These are phyloP conservation scores for Limanda limanda DNA, from an alignment of 2,113 vertebrate species.

Conservation along the genomic window DNA sequence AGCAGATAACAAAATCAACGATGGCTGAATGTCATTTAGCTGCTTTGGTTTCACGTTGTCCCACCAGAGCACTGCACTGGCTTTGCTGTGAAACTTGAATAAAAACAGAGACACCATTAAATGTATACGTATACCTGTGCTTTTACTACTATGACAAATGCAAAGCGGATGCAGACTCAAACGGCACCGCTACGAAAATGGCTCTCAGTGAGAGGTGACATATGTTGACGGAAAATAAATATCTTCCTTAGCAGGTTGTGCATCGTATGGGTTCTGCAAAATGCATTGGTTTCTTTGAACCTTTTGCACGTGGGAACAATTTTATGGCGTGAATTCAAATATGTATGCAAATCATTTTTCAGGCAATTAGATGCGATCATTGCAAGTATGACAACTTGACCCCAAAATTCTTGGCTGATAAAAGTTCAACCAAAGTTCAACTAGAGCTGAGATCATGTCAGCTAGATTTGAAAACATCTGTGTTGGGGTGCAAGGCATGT, in stretches of 20 bases:
- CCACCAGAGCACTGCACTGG: background rate
- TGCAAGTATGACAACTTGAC: background rate
- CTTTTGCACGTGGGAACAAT: background rate
- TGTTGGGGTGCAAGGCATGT: too few species aligned
- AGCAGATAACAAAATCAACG: constrained; percentile 5
- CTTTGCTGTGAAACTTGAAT: constrained; percentile 14
- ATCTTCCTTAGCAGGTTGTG: background rate
- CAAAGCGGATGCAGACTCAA: background rate
- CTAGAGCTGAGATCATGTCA: too few species aligned
- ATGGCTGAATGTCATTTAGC: constrained; percentile 9
- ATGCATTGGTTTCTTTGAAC: background rate
- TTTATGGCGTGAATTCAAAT: background rate
- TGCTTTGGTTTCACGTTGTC: constrained; percentile 1
- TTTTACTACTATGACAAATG: background rate
- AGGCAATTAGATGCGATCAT: background rate
- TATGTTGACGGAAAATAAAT: background rate
- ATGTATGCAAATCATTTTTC: background rate
- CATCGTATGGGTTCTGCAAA: background rate
- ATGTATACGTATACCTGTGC: constrained; percentile 7
- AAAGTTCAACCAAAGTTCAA: background rate
- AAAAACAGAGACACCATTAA: background rate
- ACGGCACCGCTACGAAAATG: background rate
- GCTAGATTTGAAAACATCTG: background rate
- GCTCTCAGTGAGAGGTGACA: constrained; percentile 1
- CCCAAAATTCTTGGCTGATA: background rate